phyloP scores from a whole-genome alignment of 2,888 invertebrate species.

The Agonum fuliginosum region DNA sequence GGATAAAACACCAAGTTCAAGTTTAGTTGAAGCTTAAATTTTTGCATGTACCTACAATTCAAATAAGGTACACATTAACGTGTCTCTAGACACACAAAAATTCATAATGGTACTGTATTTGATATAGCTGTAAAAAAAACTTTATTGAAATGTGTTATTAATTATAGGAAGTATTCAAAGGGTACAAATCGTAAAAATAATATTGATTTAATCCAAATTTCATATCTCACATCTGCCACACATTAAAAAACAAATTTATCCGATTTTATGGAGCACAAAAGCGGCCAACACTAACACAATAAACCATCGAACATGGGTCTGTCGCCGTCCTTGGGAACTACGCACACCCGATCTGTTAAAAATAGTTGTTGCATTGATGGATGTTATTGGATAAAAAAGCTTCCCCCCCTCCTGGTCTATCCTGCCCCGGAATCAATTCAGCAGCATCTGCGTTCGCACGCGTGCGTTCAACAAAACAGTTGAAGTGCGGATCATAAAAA shows the following conservation, averaged over 20 bases:
- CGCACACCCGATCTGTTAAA: not conserved
- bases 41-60: no score
- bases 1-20: no score
- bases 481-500: slow-evolving; percentile 44
- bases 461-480: not conserved
- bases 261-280: slow-evolving; percentile 5
- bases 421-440: slow-evolving; percentile 39
- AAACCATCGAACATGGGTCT: not conserved
- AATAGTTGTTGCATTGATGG: slow-evolving; percentile 29
- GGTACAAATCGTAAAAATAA: not conserved
- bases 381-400: slow-evolving; percentile 46
- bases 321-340: slow-evolving; percentile 15
- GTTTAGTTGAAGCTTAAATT: no score
- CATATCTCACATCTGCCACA: not conserved
- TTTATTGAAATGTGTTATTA: not conserved
- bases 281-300: slow-evolving; percentile 6
- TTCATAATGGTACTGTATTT: no score
- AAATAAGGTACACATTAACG: no score
- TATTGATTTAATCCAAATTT: not conserved
- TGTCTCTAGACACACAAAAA: no score
- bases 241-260: slow-evolving; percentile 21
- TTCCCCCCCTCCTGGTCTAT: no score
- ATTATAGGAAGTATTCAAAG: not conserved
- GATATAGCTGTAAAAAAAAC: no score
- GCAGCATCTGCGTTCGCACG: slow-evolving; percentile 20